Evolutionary conservation across 2,113 vertebrate species (phyloP), one percentile per base, ranked within the genome.

Genomic region (Saimiri boliviensis): DNA sequence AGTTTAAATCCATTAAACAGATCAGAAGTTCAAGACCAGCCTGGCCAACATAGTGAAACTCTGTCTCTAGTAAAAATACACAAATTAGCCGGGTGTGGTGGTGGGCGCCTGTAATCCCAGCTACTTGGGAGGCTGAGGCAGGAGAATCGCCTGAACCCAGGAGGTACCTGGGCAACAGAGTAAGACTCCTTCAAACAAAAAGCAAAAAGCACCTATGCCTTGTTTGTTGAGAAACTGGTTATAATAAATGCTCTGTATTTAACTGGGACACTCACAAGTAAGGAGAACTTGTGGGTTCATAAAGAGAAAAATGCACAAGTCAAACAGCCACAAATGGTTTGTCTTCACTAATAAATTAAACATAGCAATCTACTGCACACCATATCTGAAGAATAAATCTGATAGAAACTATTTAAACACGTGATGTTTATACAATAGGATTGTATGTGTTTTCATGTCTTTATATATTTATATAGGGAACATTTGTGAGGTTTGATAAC

Each of bases 261-360:
- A 79, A 83, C 85, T 27, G 25, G 63, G 49, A 80, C 30, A 86
- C 14, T 86, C 40, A 68, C 11, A 90, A 92, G 35, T 47, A 85
- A 94, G 23, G 32, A 68, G 73, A 86, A 93, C 42, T 52, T 52
- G 52, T 52, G 52, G 19, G 52, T 52, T 52, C 52, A 52, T 52
- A 17, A 52, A 52, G 16, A 91, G 42, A 91, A 93, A 93, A 93
- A 93, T 93, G 45, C 37, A 58, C 20, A 86, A 89, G 40, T 88
- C 77, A 94, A 96, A 71, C 5, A 82, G 47, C 37, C 49, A 91
- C 20, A 91, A 95, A 76, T 94, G 37, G 30, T 77, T 86, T 16
- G 3, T 85, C 71, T 91, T 91, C 60, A 83, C 70, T 93, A 93
- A 89, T 82, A 94, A 96, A 74, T 89, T 93, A 95, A 90, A 89